A percentile compares a stretch with the other conserved stretches of the same genome.
Evolutionary conservation across 2,113 vertebrate species (phyloP).

Genomic region (Willisornis vidua): DNA sequence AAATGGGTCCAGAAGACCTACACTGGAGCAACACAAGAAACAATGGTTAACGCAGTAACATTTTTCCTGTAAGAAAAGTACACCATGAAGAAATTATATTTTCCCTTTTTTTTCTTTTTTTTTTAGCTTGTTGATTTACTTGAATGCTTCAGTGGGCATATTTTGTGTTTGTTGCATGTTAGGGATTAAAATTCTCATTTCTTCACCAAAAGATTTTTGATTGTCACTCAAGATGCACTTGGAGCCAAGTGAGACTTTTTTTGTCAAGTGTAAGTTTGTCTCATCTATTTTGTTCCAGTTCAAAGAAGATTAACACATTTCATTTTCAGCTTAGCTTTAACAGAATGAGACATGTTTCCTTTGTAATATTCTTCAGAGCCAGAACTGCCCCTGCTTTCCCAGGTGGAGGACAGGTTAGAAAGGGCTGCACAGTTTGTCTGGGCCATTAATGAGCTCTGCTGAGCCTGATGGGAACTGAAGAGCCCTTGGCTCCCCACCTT

Average conservation of each 20-base stretch:
- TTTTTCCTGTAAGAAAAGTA: conserved; percentile 64
- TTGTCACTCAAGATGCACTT: background rate
- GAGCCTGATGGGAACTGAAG: background rate
- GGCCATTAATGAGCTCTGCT: background rate
- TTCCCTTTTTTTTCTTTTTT: background rate
- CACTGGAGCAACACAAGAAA: conserved; percentile 56
- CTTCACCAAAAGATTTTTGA: background rate
- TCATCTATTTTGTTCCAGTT: conserved; percentile 23
- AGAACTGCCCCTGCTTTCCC: background rate
- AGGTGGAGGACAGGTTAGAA: background rate
- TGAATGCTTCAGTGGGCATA: conserved; percentile 3
- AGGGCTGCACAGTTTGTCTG: background rate
- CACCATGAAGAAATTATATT: conserved; percentile 45
- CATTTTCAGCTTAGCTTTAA: conserved; percentile 4
- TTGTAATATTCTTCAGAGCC: background rate
- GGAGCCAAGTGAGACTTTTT: background rate
- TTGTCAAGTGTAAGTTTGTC: conserved; percentile 33
- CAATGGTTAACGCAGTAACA: conserved; percentile 41
- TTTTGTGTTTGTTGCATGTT: conserved; percentile 6
- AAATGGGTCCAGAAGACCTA: conserved; percentile 58
- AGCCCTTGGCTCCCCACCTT: background rate
- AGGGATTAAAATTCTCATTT: conserved; percentile 54
- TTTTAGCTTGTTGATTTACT: conserved; percentile 53
- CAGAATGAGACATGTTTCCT: background rate
- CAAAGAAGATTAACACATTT: conserved; percentile 29